These are phyloP conservation scores for Chamaea fasciata DNA, from an alignment of 2,113 vertebrate species.

Conservation along the genomic window DNA sequence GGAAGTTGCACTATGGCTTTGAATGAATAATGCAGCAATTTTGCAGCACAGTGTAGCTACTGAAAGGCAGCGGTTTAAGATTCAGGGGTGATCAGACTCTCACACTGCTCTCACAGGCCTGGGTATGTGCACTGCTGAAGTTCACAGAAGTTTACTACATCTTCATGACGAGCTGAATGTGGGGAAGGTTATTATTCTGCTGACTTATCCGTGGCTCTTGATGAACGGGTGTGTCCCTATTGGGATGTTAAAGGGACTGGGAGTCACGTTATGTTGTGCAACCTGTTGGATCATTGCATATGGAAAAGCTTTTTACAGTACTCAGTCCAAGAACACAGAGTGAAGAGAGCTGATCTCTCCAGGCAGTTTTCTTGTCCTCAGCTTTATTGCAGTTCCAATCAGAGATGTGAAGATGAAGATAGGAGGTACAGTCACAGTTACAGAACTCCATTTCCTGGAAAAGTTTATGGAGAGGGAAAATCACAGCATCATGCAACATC, in stretches of 20 bases:
- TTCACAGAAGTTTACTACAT: not conserved
- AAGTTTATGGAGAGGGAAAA: not conserved
- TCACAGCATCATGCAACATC: not conserved
- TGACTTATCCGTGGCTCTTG: not conserved
- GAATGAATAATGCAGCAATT: not conserved
- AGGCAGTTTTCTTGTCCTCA: not conserved
- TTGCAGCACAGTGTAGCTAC: not conserved
- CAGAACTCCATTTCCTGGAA: not conserved
- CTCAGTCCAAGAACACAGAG: not conserved
- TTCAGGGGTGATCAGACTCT: not conserved
- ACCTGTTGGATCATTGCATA: rapidly evolving
- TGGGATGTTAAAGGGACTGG: not conserved
- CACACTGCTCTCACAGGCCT: not conserved
- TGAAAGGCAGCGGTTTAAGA: not conserved
- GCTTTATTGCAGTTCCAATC: not conserved
- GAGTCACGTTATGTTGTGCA: not conserved
- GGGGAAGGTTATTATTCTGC: not conserved
- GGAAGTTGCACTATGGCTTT: not conserved
- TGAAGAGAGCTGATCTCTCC: not conserved
- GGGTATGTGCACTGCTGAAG: not conserved
- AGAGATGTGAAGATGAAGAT: not conserved
- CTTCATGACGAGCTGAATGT: not conserved
- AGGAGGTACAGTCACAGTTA: not conserved
- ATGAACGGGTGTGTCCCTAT: not conserved
- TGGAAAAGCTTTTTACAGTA: not conserved